Base-by-base conservation (phyloP, 2,888 invertebrate species). In the Tryphoninae sp. region DNA sequence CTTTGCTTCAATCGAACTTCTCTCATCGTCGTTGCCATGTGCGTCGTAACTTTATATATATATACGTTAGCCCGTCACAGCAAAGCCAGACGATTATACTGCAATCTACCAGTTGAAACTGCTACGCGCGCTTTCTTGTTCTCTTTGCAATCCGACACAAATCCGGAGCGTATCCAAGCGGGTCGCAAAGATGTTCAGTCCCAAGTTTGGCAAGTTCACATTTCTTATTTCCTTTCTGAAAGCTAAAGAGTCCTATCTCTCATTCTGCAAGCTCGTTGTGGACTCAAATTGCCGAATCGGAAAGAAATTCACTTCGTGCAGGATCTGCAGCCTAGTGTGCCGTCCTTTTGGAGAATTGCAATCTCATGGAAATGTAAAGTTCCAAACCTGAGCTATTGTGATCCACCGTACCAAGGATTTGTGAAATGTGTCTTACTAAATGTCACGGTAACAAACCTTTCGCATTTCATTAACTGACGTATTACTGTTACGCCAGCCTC, bases 81-180 rank as follows among this genome's bases (percentile, higher is more conserved):
- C 33, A 33, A 6, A 33, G 72, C 82, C 85, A 83, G 86, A 85
- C 88, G 88, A 89, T 89, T 89, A 87, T 87, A 83, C 86, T 85
- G 87, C 88, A 88, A 89, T 88, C 87, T 88, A 86, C 85, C 84
- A 81, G 67, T 55, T 67, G 59, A 65, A 80, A 67, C 80, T 75
- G 65, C 42, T 67, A 9, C 59, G 19, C n/a, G 40, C 62, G 16
- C 59, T 6, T 3, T 51, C n/a, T 11, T 49, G 7, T n/a, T 4
- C n/a, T 6, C n/a, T 26, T 26, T 40, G 23, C 75, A 7, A 40
- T 65, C 26, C 13, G 33, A 45, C 22, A 23, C 40, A 19, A 49
- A 33, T 45, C 67, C 26, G 9, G 33, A 59, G 49, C 9, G 16
- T 51, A 51, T 51, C 13, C 59, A 51, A 64, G 61, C 53, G 16